Evolutionary conservation across 2,797 vertebrate species (phyloP).

Genomic region (Anabas testudineus): DNA sequence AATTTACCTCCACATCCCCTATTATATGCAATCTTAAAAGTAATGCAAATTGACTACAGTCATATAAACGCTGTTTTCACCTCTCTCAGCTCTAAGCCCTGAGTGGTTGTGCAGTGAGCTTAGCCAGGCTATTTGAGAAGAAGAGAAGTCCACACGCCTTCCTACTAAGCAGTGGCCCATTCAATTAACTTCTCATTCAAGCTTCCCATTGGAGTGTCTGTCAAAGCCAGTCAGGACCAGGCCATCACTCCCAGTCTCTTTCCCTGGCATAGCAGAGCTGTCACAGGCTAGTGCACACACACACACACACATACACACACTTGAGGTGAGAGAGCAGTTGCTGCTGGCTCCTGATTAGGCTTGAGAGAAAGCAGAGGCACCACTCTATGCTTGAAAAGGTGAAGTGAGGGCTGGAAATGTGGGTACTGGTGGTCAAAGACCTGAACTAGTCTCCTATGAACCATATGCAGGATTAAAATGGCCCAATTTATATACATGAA

Average conservation of each 20-base stretch:
- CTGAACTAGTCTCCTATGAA: slow-evolving; percentile 63
- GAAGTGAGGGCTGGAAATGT: slow-evolving; percentile 44
- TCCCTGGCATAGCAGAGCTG: slow-evolving; percentile 34
- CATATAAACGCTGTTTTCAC: slow-evolving; percentile 27
- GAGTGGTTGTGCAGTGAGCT: slow-evolving; percentile 47
- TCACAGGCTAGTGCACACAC: slow-evolving; percentile 27
- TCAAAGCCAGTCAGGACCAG: slow-evolving; percentile 63
- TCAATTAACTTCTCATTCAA: slow-evolving; percentile 71
- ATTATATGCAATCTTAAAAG: slow-evolving; percentile 36
- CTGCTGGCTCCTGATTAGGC: slow-evolving; percentile 44
- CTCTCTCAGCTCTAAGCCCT: slow-evolving; percentile 36
- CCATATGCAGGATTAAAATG: slow-evolving; percentile 54
- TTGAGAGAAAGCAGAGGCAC: slow-evolving; percentile 45
- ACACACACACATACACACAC: slow-evolving; percentile 10
- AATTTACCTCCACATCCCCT: slow-evolving; percentile 16
- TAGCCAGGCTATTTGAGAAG: slow-evolving; percentile 54
- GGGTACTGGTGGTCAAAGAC: slow-evolving; percentile 58
- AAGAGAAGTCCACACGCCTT: slow-evolving; percentile 52
- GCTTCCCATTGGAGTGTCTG: slow-evolving; percentile 68
- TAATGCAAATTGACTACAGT: slow-evolving; percentile 37
- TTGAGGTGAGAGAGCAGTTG: not conserved
- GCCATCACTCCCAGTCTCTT: slow-evolving; percentile 39
- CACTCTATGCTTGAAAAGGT: slow-evolving; percentile 17
- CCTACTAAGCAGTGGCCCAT: slow-evolving; percentile 51
- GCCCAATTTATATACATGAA: slow-evolving; percentile 58